Conservation (phyloP, 2,113 vertebrate genomes). For the Labeo rohita region DNA sequence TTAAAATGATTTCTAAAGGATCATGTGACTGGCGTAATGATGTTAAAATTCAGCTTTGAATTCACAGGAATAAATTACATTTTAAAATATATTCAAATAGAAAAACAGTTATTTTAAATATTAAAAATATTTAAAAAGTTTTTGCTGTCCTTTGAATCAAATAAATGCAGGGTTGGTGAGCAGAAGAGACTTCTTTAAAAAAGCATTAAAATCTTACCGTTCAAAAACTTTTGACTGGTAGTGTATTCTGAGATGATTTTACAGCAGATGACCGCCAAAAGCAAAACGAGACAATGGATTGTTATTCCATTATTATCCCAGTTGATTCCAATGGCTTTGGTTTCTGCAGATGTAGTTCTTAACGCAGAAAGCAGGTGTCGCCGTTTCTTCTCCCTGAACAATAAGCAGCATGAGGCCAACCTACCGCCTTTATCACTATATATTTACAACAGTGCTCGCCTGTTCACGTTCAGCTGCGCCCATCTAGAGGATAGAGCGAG, state of each 20-base stretch:
- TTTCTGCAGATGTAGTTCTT: constrained; percentile 23
- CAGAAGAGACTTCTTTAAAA: too few relatives aligned
- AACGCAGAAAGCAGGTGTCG: constrained; percentile 40
- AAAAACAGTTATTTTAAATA: too few relatives aligned
- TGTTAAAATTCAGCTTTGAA: too few relatives aligned
- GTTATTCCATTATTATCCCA: neutral
- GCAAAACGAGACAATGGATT: neutral
- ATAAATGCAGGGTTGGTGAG: too few relatives aligned
- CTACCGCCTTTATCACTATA: constrained; percentile 48
- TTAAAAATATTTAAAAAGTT: too few relatives aligned
- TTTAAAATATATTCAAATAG: too few relatives aligned
- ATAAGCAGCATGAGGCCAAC: constrained; percentile 31
- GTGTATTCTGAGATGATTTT: neutral
- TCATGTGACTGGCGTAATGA: too few relatives aligned
- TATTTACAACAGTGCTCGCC: constrained; percentile 41
- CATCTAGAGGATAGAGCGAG: constrained; percentile 45
- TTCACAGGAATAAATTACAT: too few relatives aligned
- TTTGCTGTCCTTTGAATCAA: too few relatives aligned
- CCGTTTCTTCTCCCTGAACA: constrained; percentile 31
- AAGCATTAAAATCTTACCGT: too few relatives aligned
- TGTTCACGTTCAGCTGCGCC: constrained; percentile 54
- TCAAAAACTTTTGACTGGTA: too few relatives aligned
- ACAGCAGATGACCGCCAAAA: neutral
- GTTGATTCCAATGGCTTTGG: neutral
- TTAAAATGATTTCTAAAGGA: too few relatives aligned